Percentiles rank a stretch among this genome's conserved stretches.
These are phyloP conservation scores for Brachionus paranguensis DNA, from an alignment of 1,140 invertebrate species.

Conservation along the genomic window DNA sequence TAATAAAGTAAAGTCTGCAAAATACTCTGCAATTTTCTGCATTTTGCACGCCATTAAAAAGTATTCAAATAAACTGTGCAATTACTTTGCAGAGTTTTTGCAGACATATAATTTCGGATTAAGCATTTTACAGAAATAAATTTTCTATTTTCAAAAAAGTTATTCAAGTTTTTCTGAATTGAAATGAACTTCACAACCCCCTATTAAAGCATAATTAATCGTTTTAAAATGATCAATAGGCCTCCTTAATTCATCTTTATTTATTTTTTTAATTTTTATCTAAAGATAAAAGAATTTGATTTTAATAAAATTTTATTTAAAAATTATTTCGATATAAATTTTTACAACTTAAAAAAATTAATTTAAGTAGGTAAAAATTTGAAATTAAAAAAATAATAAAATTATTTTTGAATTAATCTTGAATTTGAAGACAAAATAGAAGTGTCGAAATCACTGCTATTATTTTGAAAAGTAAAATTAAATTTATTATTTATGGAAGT, in stretches of 20 bases:
- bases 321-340: background rate
- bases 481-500: background rate
- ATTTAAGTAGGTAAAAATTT: background rate
- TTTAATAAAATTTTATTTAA: background rate
- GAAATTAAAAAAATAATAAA: background rate
- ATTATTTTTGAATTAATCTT: background rate
- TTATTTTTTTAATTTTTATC: background rate
- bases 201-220: background rate
- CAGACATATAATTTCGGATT: too few species aligned
- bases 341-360: background rate
- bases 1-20: too few species aligned
- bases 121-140: too few species aligned
- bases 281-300: too few species aligned
- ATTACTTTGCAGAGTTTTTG: too few species aligned
- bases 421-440: background rate
- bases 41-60: too few species aligned
- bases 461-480: background rate
- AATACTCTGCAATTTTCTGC: too few species aligned
- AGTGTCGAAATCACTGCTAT: slow-evolving; percentile 13
- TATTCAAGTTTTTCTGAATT: too few species aligned
- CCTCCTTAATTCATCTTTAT: background rate
- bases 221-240: too few species aligned
- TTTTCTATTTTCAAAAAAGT: too few species aligned
- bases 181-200: too few species aligned
- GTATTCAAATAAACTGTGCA: too few species aligned